phyloP scores from a whole-genome alignment of 2,797 vertebrate genomes.

The Thunnus albacares region DNA sequence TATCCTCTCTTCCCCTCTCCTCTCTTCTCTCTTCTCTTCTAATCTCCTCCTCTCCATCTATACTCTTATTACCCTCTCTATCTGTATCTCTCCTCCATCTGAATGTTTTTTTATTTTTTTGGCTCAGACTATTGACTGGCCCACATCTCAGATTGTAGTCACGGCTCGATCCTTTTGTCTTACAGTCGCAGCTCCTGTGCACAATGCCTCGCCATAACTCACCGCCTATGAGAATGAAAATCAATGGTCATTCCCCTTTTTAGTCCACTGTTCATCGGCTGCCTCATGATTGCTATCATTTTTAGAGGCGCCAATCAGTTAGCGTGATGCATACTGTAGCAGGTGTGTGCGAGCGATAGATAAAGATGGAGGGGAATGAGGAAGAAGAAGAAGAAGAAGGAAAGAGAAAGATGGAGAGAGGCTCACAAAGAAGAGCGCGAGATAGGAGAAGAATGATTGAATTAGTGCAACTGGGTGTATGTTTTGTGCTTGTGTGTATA shows the following conservation, averaged over 20 bases:
- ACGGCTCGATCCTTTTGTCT: conserved; percentile 71
- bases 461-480: conserved; percentile 34
- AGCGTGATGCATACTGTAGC: conserved; percentile 64
- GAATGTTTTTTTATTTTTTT: conserved; percentile 41
- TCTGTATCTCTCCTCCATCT: conserved; percentile 30
- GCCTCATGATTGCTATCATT: conserved; percentile 75
- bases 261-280: conserved; percentile 69
- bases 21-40: neutral
- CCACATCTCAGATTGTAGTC: conserved; percentile 68
- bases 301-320: conserved; percentile 72
- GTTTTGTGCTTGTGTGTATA: conserved; percentile 7
- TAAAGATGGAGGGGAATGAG: conserved; percentile 55
- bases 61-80: conserved; percentile 1
- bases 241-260: conserved; percentile 75
- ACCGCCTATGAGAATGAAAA: conserved; percentile 65
- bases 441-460: conserved; percentile 23
- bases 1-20: too few species aligned
- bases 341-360: conserved; percentile 63
- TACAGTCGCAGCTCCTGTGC: conserved; percentile 61
- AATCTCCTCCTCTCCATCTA: neutral
- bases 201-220: conserved; percentile 65
- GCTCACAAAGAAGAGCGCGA: neutral
- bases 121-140: conserved; percentile 71
- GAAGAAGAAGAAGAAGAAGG: conserved; percentile 6
- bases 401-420: neutral